Evolutionary conservation across 2,888 invertebrate genomes (phyloP).

Genomic region (Lasioglossum pauxillum): DNA sequence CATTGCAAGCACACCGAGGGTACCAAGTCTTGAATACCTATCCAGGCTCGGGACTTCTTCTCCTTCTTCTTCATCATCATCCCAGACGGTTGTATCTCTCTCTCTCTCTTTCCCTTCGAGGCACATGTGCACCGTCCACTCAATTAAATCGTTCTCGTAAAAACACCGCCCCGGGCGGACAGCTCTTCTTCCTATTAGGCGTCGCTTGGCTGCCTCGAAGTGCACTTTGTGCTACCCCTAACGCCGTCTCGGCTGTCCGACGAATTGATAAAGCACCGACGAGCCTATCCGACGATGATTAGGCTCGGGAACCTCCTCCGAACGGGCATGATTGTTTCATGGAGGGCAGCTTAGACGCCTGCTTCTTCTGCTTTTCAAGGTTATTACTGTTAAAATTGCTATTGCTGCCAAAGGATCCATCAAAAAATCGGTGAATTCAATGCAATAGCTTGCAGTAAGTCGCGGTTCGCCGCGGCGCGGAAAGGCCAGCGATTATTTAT

Average conservation of each 20-base stretch:
- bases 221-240: constrained; percentile 3
- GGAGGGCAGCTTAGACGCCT: neutral
- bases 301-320: neutral
- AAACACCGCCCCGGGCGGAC: constrained; percentile 20
- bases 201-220: neutral
- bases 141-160: constrained; percentile 32
- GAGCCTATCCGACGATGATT: neutral
- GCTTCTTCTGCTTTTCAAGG: neutral
- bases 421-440: neutral
- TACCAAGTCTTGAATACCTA: constrained; percentile 52
- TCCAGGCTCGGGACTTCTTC: constrained; percentile 13
- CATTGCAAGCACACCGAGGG: constrained; percentile 31
- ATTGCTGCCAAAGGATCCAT: neutral
- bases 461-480: constrained; percentile 5
- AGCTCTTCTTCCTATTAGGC: neutral
- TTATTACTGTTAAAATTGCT: neutral
- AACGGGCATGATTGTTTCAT: neutral
- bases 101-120: neutral
- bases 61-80: neutral
- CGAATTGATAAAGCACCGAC: constrained; percentile 10
- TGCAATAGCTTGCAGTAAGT: constrained; percentile 21
- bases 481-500: neutral
- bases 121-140: constrained; percentile 36
- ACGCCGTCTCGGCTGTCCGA: neutral
- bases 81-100: neutral